A percentile compares a stretch with the other conserved stretches of the same genome.
Conservation (phyloP, 2,797 vertebrate genomes). For the Acrocephalus scirpaceus region DNA sequence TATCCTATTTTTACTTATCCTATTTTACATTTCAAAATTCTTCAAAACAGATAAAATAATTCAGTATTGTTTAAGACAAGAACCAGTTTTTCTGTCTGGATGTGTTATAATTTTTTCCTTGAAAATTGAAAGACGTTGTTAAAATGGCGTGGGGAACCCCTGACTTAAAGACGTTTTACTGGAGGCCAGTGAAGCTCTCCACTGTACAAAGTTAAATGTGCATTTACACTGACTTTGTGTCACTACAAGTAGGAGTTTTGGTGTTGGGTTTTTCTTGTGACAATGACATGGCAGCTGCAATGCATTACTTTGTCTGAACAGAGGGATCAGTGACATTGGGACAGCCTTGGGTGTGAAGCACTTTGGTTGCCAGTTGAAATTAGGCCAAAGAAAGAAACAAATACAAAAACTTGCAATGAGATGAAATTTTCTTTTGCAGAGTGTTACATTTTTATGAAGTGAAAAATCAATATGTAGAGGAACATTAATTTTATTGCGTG, state of each 20-base stretch:
- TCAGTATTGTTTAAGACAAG: not conserved
- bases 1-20: not conserved
- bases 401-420: slow-evolving; percentile 27
- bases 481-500: slow-evolving; percentile 59
- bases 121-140: not conserved
- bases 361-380: not conserved
- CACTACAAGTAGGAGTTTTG: not conserved
- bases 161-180: not conserved
- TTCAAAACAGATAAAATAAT: not conserved
- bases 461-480: slow-evolving; percentile 59
- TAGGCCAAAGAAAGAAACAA: slow-evolving; percentile 38
- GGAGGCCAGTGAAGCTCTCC: not conserved
- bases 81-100: not conserved
- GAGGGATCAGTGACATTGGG: not conserved
- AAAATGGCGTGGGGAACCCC: not conserved
- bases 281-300: not conserved
- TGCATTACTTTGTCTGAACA: not conserved
- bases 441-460: slow-evolving; percentile 49
- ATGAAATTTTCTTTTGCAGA: slow-evolving; percentile 51
- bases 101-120: not conserved
- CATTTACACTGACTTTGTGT: not conserved
- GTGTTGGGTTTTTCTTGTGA: not conserved
- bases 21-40: not conserved
- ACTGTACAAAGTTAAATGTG: not conserved
- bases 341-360: not conserved